Percentiles rank a stretch among this genome's conserved stretches.
Conservation (phyloP, 2,888 invertebrate genomes). For the Torymus aiolomorphi region DNA sequence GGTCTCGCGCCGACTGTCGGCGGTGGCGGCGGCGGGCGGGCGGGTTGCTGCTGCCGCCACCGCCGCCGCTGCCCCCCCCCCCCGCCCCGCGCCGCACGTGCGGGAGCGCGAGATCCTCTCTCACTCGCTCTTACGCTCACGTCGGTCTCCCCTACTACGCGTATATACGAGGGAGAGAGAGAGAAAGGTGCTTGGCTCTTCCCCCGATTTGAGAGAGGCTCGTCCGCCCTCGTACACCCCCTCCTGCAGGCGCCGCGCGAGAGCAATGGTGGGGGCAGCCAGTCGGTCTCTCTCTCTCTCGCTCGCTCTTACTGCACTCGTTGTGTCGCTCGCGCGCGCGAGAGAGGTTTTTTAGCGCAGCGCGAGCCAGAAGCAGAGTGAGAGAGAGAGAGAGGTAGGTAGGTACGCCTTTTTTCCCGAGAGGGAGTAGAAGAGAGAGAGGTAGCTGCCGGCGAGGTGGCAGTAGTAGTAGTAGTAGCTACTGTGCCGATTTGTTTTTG, state of each 20-base stretch:
- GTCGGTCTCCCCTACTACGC: conserved; percentile 22
- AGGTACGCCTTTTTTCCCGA: conserved; percentile 42
- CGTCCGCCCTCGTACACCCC: conserved; percentile 56
- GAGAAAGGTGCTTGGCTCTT: conserved; percentile 38
- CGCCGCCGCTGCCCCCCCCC: conserved; percentile 34
- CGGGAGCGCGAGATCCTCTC: conserved; percentile 23
- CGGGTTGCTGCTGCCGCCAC: conserved; percentile 29
- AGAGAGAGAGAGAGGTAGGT: conserved; percentile 8
- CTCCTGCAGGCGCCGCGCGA: conserved; percentile 40
- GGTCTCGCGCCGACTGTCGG: conserved; percentile 75
- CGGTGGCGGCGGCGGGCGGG: conserved; percentile 62
- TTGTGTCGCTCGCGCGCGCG: not conserved
- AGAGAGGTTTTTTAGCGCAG: conserved; percentile 35
- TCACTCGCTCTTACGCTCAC: conserved; percentile 58
- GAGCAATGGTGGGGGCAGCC: not conserved
- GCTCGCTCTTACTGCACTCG: not conserved
- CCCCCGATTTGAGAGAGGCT: conserved; percentile 41
- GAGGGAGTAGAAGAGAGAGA: conserved; percentile 11
- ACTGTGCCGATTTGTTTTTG: conserved; percentile 51
- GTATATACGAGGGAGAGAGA: not conserved
- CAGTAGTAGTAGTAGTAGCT: conserved; percentile 17
- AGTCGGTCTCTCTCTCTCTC: conserved; percentile 17
- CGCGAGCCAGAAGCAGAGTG: conserved; percentile 8
- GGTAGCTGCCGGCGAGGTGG: conserved; percentile 19
- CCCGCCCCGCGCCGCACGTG: conserved; percentile 44